Evolutionary conservation across 2,797 vertebrate species (phyloP), one percentile per base, ranked within the genome.

Genomic region (Enteromius afrohamiltoni): DNA sequence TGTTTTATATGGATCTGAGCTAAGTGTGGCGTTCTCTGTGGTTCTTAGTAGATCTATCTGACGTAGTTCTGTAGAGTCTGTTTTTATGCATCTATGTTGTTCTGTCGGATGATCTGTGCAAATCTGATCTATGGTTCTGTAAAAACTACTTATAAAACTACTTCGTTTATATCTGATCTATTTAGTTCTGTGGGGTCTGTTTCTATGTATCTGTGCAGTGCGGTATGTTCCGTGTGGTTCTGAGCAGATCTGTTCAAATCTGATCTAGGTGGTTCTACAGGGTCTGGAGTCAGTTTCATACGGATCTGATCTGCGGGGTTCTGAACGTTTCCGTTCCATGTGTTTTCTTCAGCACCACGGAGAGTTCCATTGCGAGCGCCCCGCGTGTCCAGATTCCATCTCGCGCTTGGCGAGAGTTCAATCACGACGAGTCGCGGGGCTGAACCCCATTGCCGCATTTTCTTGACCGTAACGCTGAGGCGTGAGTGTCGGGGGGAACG

Each of bases 281-380:
- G 14, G 70, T 74, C 14, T 29, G 10, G 53, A 8, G 13, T 77
- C 21, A 26, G 53, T 17, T 77, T 42, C 19, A 17, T 6, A 17
- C 23, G 31, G 34, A 26, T 64, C n/a, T 47, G 23, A 26, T 26
- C 77, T 26, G 60, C 29, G 37, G n/a, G 53, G 55, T 64, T 62
- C 74, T 40, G 16, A 6, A 2, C 29, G 45, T 19, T 4, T 53
- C 3, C 10, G 47, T 75, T 4, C 11, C 17, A 5, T 21, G 58
- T 65, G 51, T 42, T 58, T 10, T 29, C 68, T 70, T 79, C 83
- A 79, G 77, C 65, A 83, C 82, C 82, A 49, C 26, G 82, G 82
- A 83, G 26, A 83, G 75, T 62, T 78, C 74, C 64, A 21, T 26
- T 37, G 9, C 16, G n/a, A 3, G 14, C 31, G 45, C 29, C 31